Percentiles rank a stretch among this genome's conserved stretches.
Conservation (phyloP, 2,113 vertebrate genomes). For the Nematolebias whitei region DNA sequence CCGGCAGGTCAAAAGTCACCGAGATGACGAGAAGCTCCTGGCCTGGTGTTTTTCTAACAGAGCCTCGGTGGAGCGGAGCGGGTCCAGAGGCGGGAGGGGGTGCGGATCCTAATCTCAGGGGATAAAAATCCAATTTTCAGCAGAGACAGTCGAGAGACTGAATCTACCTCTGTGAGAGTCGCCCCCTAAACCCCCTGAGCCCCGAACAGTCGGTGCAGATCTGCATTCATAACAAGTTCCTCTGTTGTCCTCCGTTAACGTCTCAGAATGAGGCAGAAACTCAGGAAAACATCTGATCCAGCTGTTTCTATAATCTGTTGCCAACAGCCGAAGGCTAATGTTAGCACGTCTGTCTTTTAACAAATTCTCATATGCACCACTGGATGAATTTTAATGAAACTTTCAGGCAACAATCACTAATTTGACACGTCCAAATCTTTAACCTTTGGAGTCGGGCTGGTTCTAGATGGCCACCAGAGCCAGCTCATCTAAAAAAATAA, state of each 20-base stretch:
- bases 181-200: slow-evolving; percentile 62
- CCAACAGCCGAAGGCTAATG: too few relatives aligned
- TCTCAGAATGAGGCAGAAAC: slow-evolving; percentile 45
- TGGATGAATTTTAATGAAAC: too few relatives aligned
- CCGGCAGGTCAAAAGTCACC: slow-evolving; percentile 60
- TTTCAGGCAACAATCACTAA: too few relatives aligned
- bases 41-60: slow-evolving; percentile 68
- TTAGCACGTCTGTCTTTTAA: too few relatives aligned
- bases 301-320: slow-evolving; percentile 46
- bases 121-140: slow-evolving; percentile 78
- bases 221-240: slow-evolving; percentile 55
- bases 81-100: neutral
- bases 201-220: slow-evolving; percentile 57
- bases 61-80: slow-evolving; percentile 53
- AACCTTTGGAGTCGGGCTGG: too few relatives aligned
- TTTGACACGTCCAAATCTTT: too few relatives aligned
- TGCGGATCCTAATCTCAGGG: slow-evolving; percentile 73
- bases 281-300: slow-evolving; percentile 52
- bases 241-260: slow-evolving; percentile 15
- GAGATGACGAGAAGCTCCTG: slow-evolving; percentile 24
- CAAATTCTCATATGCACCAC: too few relatives aligned
- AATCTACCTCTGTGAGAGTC: too few relatives aligned
- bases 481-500: too few relatives aligned
- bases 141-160: slow-evolving; percentile 78
- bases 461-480: too few relatives aligned